Conservation (phyloP, 2,888 invertebrate species). For the Sinotaia quadrata region DNA sequence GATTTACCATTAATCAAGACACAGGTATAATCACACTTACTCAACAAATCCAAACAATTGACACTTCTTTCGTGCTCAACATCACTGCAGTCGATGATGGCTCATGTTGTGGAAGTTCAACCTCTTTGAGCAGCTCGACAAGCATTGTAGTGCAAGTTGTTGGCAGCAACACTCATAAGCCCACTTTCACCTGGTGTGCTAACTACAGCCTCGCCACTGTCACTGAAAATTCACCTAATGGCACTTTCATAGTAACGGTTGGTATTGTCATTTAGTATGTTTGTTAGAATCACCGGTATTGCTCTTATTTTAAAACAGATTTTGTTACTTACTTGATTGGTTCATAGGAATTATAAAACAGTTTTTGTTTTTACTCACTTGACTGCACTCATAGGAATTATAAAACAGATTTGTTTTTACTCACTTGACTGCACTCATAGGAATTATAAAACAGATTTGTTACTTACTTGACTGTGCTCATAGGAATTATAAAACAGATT, state of each 20-base stretch:
- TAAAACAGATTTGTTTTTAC: too few species aligned
- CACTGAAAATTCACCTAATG: background rate
- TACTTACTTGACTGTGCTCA: too few species aligned
- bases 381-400: too few species aligned
- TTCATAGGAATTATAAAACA: too few species aligned
- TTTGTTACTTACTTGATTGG: too few species aligned
- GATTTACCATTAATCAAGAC: conserved; percentile 64
- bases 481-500: too few species aligned
- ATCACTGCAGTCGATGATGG: conserved; percentile 98
- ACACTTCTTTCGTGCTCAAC: conserved; percentile 87
- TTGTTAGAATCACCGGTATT: too few species aligned
- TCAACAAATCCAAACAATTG: conserved; percentile 49
- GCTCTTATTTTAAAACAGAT: too few species aligned
- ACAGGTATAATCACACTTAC: conserved; percentile 67
- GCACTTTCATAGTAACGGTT: conserved; percentile 5
- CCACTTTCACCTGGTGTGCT: conserved; percentile 5
- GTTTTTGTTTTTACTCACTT: too few species aligned
- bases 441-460: too few species aligned
- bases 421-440: too few species aligned
- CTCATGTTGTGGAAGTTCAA: conserved; percentile 91
- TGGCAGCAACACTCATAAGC: background rate
- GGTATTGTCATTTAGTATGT: background rate
- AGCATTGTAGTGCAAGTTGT: conserved; percentile 84
- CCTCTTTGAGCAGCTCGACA: conserved; percentile 72
- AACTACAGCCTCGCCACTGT: background rate